Evolutionary conservation across 1,140 invertebrate species (phyloP).

Genomic region (Ganaspis sp.): DNA sequence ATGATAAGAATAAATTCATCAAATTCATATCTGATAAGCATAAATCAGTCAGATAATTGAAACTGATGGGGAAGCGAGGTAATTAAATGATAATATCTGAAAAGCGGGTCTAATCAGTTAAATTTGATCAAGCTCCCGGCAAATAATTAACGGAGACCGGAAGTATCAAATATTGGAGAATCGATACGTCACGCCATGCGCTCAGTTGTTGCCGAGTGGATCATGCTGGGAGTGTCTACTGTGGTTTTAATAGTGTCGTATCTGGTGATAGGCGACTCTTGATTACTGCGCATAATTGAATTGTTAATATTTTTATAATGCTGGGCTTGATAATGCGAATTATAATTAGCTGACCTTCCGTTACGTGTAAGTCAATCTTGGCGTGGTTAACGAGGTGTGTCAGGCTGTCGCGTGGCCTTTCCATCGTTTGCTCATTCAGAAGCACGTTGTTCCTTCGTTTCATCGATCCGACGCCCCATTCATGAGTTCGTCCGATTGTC

Average conservation of each 20-base stretch:
- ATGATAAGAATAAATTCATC: constrained; percentile 11
- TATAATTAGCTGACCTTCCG: constrained; percentile 8
- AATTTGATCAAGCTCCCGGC: background rate
- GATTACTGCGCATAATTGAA: background rate
- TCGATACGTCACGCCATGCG: background rate
- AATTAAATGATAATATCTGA: background rate
- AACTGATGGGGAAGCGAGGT: background rate
- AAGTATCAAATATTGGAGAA: background rate
- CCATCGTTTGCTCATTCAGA: constrained; percentile 30
- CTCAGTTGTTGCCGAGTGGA: background rate
- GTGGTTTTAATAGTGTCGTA: too few species aligned
- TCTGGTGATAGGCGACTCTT: background rate
- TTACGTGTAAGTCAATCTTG: constrained; percentile 31
- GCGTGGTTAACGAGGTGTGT: background rate
- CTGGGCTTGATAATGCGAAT: background rate
- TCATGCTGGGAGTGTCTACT: too few species aligned
- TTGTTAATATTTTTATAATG: background rate
- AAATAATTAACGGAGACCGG: background rate
- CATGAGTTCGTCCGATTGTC: constrained; percentile 3
- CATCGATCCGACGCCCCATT: constrained; percentile 21
- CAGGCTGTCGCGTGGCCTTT: background rate
- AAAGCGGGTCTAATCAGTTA: background rate
- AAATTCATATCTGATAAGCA: constrained; percentile 42
- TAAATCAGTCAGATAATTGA: background rate
- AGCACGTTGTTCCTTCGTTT: constrained; percentile 2